Percentiles rank a stretch among this genome's conserved stretches.
Evolutionary conservation across 2,888 invertebrate genomes (phyloP).

Genomic region (Cremastinae sp.): DNA sequence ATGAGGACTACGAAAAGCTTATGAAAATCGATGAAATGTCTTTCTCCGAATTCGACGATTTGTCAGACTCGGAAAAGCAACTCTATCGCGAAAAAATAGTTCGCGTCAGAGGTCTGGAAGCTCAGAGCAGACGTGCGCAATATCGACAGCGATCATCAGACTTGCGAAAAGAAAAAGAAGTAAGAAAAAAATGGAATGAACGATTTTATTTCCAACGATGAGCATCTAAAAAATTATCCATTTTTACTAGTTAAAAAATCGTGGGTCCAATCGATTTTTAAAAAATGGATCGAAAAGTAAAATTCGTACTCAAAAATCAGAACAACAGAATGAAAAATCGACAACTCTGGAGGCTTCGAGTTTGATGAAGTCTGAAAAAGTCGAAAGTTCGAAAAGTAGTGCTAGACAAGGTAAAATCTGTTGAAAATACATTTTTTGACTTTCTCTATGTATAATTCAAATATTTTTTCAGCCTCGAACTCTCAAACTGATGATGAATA

Average conservation of each 20-base stretch:
- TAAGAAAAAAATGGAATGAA: constrained; percentile 24
- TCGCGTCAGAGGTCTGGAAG: constrained; percentile 62
- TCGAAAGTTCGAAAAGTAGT: constrained; percentile 46
- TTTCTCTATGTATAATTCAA: constrained; percentile 27
- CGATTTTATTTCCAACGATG: not conserved
- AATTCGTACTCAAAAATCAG: constrained; percentile 21
- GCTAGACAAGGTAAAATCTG: constrained; percentile 46
- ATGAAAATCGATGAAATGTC: constrained; percentile 69
- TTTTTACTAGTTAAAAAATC: constrained; percentile 8
- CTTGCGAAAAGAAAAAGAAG: constrained; percentile 47
- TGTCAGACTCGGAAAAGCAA: constrained; percentile 67
- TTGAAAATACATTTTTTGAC: too few relatives aligned
- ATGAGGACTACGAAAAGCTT: constrained; percentile 49
- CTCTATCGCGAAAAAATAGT: constrained; percentile 65
- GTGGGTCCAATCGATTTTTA: constrained; percentile 5
- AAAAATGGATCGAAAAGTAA: constrained; percentile 33
- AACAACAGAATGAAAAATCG: constrained; percentile 41
- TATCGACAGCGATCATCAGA: constrained; percentile 59
- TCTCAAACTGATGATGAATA: constrained; percentile 65
- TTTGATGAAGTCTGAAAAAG: constrained; percentile 43
- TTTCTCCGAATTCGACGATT: constrained; percentile 66
- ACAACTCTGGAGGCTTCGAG: constrained; percentile 31
- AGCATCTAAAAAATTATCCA: not conserved
- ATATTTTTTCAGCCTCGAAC: not conserved
- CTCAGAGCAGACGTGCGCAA: constrained; percentile 57